These are phyloP conservation scores for Cosmopolites sordidus DNA, from an alignment of 2,888 invertebrate species.

Conservation along the genomic window DNA sequence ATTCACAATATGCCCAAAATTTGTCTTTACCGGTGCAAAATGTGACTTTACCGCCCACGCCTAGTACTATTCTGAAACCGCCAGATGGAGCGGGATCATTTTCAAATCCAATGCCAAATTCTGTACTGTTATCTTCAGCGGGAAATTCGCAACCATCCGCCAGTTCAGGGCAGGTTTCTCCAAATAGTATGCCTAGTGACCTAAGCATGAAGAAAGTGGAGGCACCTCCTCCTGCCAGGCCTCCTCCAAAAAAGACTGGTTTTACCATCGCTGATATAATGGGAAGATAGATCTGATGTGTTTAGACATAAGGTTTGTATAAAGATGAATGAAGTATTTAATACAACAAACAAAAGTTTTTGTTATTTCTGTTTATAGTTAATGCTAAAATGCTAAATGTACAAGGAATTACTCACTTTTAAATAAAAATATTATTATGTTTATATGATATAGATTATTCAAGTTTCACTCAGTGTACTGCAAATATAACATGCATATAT, in stretches of 20 bases:
- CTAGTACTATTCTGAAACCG: slow-evolving; percentile 43
- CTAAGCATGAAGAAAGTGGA: slow-evolving; percentile 47
- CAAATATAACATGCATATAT: too few species aligned
- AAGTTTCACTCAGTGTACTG: too few species aligned
- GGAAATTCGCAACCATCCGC: slow-evolving; percentile 23
- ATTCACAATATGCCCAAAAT: slow-evolving; percentile 32
- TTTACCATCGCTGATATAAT: slow-evolving; percentile 90
- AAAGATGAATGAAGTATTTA: too few species aligned
- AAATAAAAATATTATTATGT: too few species aligned
- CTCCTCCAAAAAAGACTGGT: slow-evolving; percentile 66
- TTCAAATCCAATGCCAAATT: slow-evolving; percentile 6
- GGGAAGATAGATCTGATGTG: slow-evolving; percentile 70
- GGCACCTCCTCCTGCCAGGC: slow-evolving; percentile 43
- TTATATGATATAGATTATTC: too few species aligned
- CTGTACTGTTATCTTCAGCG: slow-evolving; percentile 18
- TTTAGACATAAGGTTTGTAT: too few species aligned
- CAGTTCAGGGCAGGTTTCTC: slow-evolving; percentile 19
- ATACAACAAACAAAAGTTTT: too few species aligned
- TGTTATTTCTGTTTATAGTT: too few species aligned
- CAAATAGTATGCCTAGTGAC: slow-evolving; percentile 42
- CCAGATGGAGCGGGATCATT: slow-evolving; percentile 31
- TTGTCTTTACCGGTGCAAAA: slow-evolving; percentile 33
- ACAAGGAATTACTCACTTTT: too few species aligned
- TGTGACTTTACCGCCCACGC: slow-evolving; percentile 35
- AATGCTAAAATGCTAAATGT: too few species aligned